Evolutionary conservation across 1,140 invertebrate species (phyloP), one percentile per base, ranked within the genome.

Genomic region (Caenorhabditis remanei): DNA sequence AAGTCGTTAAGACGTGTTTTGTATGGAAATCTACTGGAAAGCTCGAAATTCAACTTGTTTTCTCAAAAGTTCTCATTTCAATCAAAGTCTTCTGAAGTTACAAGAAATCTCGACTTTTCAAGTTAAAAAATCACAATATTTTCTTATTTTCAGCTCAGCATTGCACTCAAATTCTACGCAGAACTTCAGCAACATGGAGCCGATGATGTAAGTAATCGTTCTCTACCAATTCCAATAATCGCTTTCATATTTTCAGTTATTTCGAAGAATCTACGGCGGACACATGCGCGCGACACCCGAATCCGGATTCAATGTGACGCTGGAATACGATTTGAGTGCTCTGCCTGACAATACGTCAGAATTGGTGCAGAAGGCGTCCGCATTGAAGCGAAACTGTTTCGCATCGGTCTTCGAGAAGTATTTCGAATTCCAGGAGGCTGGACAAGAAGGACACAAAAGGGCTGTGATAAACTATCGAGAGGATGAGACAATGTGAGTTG

Each of bases 391-490:
- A 91, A 98, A 99, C 94, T 99, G 98, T 94, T 99, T 99, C 94
- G 98, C 98, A 21, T 98, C 98, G 58, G 97, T 99, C 53, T 99
- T 99, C 94, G 97, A 99, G 94, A 98, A 99, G 92, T 99, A 99
- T 94, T 99, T 99, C 94, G 95, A 98, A 93, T 97, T 97, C 93
- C 98, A 99, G 95, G 96, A 97, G 93, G 95, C 96, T 90, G 96
- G 96, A 2, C 95, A 96, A 92, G 95, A 97, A 92, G 95, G 96
- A 13, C 96, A 98, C 88, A 96, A 97, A 93, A 95, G 96, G 93
- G 98, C 98, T 87, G 97, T 99, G 85, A 99, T 99, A 93, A 96
- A 99, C 93, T 99, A 99, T 93, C 95, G 98, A 92, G 97, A 98
- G 93, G 97, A 99, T 95, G 98, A 99, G 94, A 99, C 98, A 83